A percentile compares a stretch with the other conserved stretches of the same genome.
Evolutionary conservation across 2,888 invertebrate species (phyloP).

Genomic region (Lithophane leautieri): DNA sequence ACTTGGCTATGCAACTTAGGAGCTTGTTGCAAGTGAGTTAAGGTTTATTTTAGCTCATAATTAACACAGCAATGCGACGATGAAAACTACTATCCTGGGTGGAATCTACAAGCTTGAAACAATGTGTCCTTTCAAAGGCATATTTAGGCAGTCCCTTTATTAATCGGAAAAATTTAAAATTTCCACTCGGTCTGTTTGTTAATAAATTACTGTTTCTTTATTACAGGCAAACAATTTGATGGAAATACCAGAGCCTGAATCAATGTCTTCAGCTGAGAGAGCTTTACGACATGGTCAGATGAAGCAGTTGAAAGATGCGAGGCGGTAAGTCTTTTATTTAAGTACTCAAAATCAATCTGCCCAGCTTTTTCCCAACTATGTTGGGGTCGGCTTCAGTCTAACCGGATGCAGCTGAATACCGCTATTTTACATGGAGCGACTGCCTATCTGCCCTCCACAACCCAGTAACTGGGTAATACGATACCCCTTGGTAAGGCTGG

Average conservation of each 20-base stretch:
- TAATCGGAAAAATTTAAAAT: background rate
- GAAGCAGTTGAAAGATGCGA: slow-evolving; percentile 95
- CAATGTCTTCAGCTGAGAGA: slow-evolving; percentile 93
- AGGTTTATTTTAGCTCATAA: background rate
- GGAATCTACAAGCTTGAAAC: background rate
- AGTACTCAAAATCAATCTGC: too few relatives aligned
- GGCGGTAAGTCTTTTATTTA: slow-evolving; percentile 84
- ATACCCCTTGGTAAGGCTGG: too few relatives aligned
- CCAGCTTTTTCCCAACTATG: too few relatives aligned
- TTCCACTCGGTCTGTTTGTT: background rate
- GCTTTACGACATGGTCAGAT: slow-evolving; percentile 96
- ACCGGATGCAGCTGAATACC: too few relatives aligned
- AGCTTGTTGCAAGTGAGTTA: slow-evolving; percentile 21
- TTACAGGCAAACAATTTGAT: slow-evolving; percentile 91
- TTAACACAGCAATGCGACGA: background rate
- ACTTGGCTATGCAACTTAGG: slow-evolving; percentile 95
- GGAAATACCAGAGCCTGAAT: slow-evolving; percentile 85
- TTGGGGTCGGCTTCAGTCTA: too few relatives aligned
- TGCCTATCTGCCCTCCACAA: too few relatives aligned
- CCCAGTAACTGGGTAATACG: too few relatives aligned
- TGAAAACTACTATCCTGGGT: background rate
- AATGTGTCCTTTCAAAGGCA: background rate
- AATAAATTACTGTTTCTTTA: background rate
- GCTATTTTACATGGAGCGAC: too few relatives aligned
- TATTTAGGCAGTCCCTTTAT: background rate